These are phyloP conservation scores for Synanthedon myopaeformis DNA, from an alignment of 2,888 invertebrate species.

Conservation along the genomic window DNA sequence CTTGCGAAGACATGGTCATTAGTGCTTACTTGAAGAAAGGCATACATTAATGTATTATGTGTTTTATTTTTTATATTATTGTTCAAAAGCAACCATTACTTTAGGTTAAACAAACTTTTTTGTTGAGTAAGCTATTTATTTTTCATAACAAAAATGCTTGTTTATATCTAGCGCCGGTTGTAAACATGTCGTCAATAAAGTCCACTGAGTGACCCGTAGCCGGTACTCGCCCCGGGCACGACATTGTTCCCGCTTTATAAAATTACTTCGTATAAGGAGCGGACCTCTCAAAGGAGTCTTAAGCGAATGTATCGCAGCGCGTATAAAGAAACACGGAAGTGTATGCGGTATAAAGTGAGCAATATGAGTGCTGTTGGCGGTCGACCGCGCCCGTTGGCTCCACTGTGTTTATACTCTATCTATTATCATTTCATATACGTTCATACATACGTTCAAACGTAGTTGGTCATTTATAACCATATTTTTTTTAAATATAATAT, in stretches of 20 bases:
- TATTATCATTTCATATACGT: neutral
- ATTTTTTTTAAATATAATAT: no score
- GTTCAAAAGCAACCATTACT: no score
- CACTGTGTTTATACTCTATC: neutral
- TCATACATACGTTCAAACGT: neutral
- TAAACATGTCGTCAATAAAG: constrained; percentile 47
- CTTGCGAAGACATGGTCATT: no score
- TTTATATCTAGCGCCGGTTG: constrained; percentile 25
- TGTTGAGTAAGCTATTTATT: constrained; percentile 10
- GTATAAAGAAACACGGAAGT: constrained; percentile 9
- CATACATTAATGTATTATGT: no score
- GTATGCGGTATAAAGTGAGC: constrained; percentile 10
- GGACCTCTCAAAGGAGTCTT: constrained; percentile 22
- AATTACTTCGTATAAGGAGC: constrained; percentile 37
- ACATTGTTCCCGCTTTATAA: constrained; percentile 44
- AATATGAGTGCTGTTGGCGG: constrained; percentile 6
- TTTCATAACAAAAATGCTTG: constrained; percentile 24
- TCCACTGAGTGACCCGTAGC: constrained; percentile 28
- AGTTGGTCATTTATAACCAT: no score
- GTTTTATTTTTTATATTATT: no score
- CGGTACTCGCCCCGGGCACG: constrained; percentile 20
- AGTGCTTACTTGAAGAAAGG: no score
- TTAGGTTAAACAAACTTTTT: neutral
- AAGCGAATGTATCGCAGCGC: constrained; percentile 13
- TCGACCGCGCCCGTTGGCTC: constrained; percentile 1